A percentile compares a stretch with the other conserved stretches of the same genome.
phyloP scores from a whole-genome alignment of 2,113 vertebrate genomes.

The Phrynocephalus versicolor region DNA sequence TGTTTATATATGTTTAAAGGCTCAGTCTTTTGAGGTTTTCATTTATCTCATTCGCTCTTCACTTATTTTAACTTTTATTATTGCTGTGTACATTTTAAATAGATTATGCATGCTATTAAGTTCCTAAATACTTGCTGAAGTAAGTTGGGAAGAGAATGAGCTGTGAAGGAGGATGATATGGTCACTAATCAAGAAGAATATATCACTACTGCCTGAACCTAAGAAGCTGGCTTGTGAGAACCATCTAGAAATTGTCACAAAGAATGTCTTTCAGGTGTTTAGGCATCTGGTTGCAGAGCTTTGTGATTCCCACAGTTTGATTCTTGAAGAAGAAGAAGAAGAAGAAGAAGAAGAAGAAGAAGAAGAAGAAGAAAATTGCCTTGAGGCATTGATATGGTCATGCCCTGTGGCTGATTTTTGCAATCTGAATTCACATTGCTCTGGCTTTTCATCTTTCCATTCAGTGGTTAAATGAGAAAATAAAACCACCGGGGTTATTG shows the following conservation, averaged over 20 bases:
- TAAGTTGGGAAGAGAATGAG: background rate
- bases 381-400: background rate
- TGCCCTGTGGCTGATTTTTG: background rate
- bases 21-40: background rate
- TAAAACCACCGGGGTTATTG: too few relatives aligned
- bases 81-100: background rate
- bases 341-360: too few relatives aligned
- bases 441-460: background rate
- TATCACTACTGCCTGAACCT: background rate
- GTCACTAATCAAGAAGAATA: slow-evolving; percentile 1
- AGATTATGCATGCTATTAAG: slow-evolving; percentile 14
- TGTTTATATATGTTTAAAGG: slow-evolving; percentile 26
- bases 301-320: too few relatives aligned
- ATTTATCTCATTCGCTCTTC: background rate
- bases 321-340: too few relatives aligned
- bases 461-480: too few relatives aligned
- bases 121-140: background rate
- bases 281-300: too few relatives aligned
- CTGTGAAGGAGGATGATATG: slow-evolving; percentile 3
- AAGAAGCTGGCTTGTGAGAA: background rate
- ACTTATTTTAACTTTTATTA: slow-evolving; percentile 42
- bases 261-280: too few relatives aligned
- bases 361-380: too few relatives aligned
- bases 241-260: background rate
- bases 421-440: background rate